These are phyloP conservation scores for Nothoprocta perdicaria DNA, from an alignment of 2,113 vertebrate genomes.

Conservation along the genomic window DNA sequence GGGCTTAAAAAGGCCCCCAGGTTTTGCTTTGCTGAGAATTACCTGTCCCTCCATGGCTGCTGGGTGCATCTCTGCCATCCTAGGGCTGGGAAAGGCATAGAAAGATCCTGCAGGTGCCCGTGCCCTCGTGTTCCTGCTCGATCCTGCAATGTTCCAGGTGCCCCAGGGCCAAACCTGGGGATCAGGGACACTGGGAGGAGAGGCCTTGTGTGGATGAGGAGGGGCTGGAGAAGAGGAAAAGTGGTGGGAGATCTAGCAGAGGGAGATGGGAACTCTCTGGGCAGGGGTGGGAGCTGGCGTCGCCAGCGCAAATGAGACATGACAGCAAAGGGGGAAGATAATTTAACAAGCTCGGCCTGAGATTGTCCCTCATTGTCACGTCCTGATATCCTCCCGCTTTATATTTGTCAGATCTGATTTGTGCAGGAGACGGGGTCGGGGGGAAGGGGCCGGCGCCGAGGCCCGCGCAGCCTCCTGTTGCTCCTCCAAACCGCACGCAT, in stretches of 20 bases:
- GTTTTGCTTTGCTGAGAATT: background rate
- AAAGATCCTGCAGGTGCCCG: background rate
- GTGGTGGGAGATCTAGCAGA: background rate
- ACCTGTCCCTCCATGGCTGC: too few species aligned
- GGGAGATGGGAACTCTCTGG: background rate
- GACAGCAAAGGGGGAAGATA: constrained; percentile 53
- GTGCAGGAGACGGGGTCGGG: background rate
- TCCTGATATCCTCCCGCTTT: constrained; percentile 59
- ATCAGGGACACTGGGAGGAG: too few species aligned
- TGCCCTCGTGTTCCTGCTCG: background rate
- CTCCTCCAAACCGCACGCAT: background rate
- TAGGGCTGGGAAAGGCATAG: background rate
- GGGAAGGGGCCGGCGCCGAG: background rate
- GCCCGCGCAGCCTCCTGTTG: background rate
- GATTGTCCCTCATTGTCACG: constrained; percentile 64
- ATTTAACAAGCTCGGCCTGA: constrained; percentile 59
- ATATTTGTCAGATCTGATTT: constrained; percentile 67
- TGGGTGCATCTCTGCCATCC: too few species aligned
- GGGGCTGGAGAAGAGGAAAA: background rate
- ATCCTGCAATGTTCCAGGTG: too few species aligned
- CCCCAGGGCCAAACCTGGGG: too few species aligned
- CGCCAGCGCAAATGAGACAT: constrained; percentile 48
- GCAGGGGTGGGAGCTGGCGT: constrained; percentile 36
- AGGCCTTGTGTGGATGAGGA: background rate
- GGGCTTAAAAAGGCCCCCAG: background rate